These are phyloP conservation scores for Cheirogaleus major DNA, from an alignment of 2,797 vertebrate species.

Conservation along the genomic window DNA sequence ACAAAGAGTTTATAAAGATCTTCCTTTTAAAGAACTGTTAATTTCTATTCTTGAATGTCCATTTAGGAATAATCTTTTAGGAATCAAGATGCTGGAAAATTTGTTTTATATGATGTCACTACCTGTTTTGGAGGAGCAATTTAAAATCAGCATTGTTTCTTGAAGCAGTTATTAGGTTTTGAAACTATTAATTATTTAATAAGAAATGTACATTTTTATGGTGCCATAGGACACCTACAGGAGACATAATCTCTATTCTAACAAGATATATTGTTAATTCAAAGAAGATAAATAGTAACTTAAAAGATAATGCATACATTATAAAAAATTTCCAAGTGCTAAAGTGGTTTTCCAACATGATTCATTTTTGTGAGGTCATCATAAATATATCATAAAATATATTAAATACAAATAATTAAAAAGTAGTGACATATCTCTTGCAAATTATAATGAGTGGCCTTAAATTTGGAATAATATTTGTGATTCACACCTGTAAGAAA, in stretches of 20 bases:
- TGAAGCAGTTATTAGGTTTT: background rate
- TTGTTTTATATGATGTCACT: background rate
- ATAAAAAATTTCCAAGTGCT: background rate
- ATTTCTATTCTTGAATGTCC: background rate
- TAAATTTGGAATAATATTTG: background rate
- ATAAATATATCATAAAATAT: background rate
- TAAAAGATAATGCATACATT: background rate
- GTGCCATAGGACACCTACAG: background rate
- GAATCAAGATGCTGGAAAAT: slow-evolving; percentile 4
- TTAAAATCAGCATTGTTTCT: slow-evolving; percentile 32
- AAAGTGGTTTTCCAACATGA: background rate
- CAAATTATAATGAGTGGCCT: background rate
- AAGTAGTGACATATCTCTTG: background rate
- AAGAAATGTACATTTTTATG: background rate
- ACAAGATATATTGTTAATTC: background rate
- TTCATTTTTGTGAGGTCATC: background rate
- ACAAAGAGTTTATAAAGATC: background rate
- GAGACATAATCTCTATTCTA: background rate
- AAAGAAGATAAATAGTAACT: background rate
- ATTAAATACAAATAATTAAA: background rate
- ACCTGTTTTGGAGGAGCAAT: background rate
- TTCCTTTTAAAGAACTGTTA: slow-evolving; percentile 25
- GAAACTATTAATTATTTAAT: background rate
- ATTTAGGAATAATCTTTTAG: background rate
- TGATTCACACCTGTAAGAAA: background rate